A percentile compares a stretch with the other conserved stretches of the same genome.
These are phyloP conservation scores for Calephelis virginiensis DNA, from an alignment of 1,140 invertebrate species.

Conservation along the genomic window DNA sequence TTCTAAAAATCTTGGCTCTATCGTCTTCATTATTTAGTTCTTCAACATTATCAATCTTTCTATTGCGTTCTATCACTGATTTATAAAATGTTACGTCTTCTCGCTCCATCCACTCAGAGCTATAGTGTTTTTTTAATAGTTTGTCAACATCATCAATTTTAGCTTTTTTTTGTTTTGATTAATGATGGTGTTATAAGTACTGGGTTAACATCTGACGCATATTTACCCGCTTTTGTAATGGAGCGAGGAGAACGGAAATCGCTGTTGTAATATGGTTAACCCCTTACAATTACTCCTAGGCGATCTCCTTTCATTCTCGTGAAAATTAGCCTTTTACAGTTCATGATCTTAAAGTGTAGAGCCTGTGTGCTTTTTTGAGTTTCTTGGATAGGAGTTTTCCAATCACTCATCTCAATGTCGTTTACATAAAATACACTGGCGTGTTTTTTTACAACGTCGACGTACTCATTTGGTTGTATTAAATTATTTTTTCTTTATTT, in stretches of 20 bases:
- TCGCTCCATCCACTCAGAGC: slow-evolving; percentile 2
- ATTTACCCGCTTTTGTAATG: too few species aligned
- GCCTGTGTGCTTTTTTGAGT: background rate
- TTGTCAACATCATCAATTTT: slow-evolving; percentile 2
- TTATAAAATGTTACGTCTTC: slow-evolving; percentile 6
- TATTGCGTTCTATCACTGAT: background rate
- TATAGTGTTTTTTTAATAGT: slow-evolving; percentile 5
- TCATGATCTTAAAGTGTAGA: slow-evolving; percentile 3
- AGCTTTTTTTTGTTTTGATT: slow-evolving; percentile 1
- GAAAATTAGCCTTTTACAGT: background rate
- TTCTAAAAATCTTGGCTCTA: slow-evolving; percentile 6
- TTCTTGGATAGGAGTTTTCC: background rate
- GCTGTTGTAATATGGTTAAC: too few species aligned
- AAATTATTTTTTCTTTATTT: slow-evolving; percentile 32
- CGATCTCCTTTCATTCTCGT: background rate
- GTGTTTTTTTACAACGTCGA: slow-evolving; percentile 16
- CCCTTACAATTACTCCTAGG: background rate
- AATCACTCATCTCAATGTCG: slow-evolving; percentile 17
- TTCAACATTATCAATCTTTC: background rate
- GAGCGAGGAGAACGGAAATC: background rate
- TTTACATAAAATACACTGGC: slow-evolving; percentile 15
- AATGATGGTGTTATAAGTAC: background rate
- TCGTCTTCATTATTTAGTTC: slow-evolving; percentile 2
- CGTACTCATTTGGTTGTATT: slow-evolving; percentile 27
- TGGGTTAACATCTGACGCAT: too few species aligned